phyloP scores from a whole-genome alignment of 2,888 invertebrate genomes.

The Pterobdella sp. region DNA sequence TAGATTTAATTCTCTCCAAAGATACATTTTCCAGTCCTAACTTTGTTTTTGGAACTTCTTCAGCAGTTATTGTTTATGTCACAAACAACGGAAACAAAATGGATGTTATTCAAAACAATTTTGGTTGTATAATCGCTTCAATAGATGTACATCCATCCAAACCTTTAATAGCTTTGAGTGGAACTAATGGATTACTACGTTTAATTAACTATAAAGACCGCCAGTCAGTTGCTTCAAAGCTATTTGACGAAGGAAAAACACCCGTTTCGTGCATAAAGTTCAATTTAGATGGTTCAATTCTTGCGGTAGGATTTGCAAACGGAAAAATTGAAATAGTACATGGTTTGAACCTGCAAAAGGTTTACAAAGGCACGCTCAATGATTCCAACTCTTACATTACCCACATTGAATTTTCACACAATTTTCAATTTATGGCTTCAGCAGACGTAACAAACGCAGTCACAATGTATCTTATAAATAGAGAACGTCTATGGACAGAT shows the following conservation, averaged over 20 bases:
- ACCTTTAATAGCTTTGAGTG: conserved; percentile 16
- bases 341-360: conserved; percentile 47
- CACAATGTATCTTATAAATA: conserved; percentile 41
- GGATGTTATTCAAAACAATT: conserved; percentile 39
- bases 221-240: conserved; percentile 11
- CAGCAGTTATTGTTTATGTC: conserved; percentile 47
- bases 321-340: conserved; percentile 48
- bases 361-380: conserved; percentile 45
- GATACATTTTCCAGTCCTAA: conserved; percentile 47
- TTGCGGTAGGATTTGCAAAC: conserved; percentile 37
- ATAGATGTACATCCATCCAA: conserved; percentile 20
- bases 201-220: conserved; percentile 15
- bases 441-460: conserved; percentile 47
- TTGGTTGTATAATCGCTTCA: conserved; percentile 19
- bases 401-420: conserved; percentile 48
- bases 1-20: conserved; percentile 48
- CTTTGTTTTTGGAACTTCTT: conserved; percentile 49
- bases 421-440: conserved; percentile 48
- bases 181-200: conserved; percentile 19
- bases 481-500: conserved; percentile 29
- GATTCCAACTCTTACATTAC: conserved; percentile 48
- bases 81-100: conserved; percentile 48
- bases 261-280: conserved; percentile 12
- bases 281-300: conserved; percentile 6
- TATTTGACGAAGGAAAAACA: conserved; percentile 17